Percentiles rank a stretch among this genome's conserved stretches.
Conservation (phyloP, 53 echinoderm and acorn worm species). For the Hippasteria phrygiana region DNA sequence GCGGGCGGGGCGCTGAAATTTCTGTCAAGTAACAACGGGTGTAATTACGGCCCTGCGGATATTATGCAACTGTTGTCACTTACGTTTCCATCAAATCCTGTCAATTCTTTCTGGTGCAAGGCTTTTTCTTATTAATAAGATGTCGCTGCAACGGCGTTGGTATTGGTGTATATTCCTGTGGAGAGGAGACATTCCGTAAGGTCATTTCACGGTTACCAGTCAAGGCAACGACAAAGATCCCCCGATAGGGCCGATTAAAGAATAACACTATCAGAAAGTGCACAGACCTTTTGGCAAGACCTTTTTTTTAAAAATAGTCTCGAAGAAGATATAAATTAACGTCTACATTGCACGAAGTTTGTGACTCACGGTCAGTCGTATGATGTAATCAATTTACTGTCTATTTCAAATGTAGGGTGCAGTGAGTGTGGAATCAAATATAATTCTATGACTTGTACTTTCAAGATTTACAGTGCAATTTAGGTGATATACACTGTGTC, state of each 20-base stretch:
- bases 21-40: slow-evolving; percentile 11
- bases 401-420: no score
- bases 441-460: no score
- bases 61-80: slow-evolving; percentile 46
- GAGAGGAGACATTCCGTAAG: slow-evolving; percentile 27
- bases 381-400: no score
- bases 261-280: slow-evolving; percentile 15
- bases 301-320: no score
- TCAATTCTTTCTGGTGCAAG: neutral
- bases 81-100: neutral
- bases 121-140: neutral
- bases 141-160: neutral
- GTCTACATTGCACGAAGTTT: neutral
- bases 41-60: slow-evolving; percentile 32
- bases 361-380: neutral
- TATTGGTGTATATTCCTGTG: slow-evolving; percentile 29
- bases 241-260: neutral
- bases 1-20: neutral
- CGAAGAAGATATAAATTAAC: neutral
- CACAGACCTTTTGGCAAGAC: slow-evolving; percentile 12
- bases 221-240: neutral
- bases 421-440: no score
- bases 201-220: slow-evolving; percentile 33
- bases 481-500: no score
- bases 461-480: no score